Conservation (phyloP, 2,113 vertebrate species). For the Amazona vittata region DNA sequence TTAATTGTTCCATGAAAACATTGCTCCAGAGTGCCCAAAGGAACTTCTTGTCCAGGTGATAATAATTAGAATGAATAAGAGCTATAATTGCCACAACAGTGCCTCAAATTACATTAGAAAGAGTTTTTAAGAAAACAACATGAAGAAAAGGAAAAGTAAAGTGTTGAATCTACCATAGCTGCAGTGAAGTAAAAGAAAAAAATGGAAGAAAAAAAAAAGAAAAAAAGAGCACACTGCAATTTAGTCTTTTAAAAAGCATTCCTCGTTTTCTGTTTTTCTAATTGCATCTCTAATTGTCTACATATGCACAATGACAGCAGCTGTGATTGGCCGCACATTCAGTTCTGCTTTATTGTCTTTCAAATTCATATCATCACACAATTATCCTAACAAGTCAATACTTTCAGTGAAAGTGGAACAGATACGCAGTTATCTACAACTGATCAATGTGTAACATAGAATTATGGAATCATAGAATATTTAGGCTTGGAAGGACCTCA, state of each 20-base stretch:
- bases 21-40: background rate
- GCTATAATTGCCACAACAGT: background rate
- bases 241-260: background rate
- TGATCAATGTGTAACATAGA: slow-evolving; percentile 16
- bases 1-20: background rate
- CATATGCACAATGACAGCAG: background rate
- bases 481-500: background rate
- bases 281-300: slow-evolving; percentile 14
- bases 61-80: background rate
- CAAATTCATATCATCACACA: slow-evolving; percentile 28
- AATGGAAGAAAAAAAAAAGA: background rate
- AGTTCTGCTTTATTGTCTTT: slow-evolving; percentile 20
- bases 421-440: background rate
- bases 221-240: background rate
- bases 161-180: background rate
- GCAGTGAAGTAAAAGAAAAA: background rate
- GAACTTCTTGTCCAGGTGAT: background rate
- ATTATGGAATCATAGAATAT: background rate
- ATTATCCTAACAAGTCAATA: slow-evolving; percentile 40
- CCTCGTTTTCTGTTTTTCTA: background rate
- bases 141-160: background rate
- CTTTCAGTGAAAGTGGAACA: background rate
- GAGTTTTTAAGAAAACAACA: background rate
- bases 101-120: background rate
- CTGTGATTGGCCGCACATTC: slow-evolving; percentile 10